Base-by-base conservation (phyloP, 2,888 invertebrate genomes). In the Limnephilus rhombicus region DNA sequence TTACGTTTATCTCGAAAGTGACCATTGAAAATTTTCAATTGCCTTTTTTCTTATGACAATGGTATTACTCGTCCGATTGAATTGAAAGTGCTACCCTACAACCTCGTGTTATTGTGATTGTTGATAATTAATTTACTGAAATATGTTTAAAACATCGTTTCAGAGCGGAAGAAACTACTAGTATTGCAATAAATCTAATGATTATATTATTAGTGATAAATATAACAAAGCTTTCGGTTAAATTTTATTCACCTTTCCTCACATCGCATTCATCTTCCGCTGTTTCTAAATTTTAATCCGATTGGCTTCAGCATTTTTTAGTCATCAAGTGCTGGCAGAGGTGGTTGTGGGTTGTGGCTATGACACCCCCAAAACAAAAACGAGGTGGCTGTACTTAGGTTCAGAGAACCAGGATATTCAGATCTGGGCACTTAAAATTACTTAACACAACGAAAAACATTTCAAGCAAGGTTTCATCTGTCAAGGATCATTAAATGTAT, bases 401-500 rank as follows among this genome's bases (percentile, higher is more conserved):
- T 68, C 68, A 24, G 9, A 68, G 68, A 24, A 24, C 68, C 68
- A n/a, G 68, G 68, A 68, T 68, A 24, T 68, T 68, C 68, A 68
- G 68, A 24, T 68, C 53, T n/a, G 24, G 24, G n/a, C 24, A 9
- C n/a, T 68, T 1, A 68, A 68, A 5, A 68, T 68, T 68, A 68
- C 24, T 24, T 18, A 68, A 68, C 68, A 68, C 7, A n/a, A n/a
- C 68, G 5, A 68, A 68, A 24, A 24, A 68, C 24, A n/a, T 68
- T 68, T 68, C 68, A 68, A 68, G 68, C 9, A 68, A 68, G 68
- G 68, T 24, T 68, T 68, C 68, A 68, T 24, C 68, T 24, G 68
- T 68, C 68, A 68, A 68, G 68, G n/a, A 68, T 68, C 68, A 68
- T 68, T n/a, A 68, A 68, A 68, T 68, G 68, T n/a, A 68, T n/a